Evolutionary conservation across 2,888 invertebrate species (phyloP).

Genomic region (Epistrophe grossulariae): DNA sequence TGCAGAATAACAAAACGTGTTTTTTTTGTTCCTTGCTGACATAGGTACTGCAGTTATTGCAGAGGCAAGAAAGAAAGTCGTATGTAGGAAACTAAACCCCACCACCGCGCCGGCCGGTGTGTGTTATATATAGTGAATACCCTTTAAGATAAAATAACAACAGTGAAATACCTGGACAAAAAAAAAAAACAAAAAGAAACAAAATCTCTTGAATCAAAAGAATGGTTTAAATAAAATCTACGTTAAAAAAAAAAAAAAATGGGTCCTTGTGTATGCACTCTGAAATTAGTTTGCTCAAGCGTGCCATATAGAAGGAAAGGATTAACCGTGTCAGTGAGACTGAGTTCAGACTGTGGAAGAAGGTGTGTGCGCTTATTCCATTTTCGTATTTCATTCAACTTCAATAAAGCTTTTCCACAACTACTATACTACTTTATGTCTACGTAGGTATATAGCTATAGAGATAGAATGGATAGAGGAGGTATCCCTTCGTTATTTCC

Average conservation of each 20-base stretch:
- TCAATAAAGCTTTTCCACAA: constrained; percentile 58
- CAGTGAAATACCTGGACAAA: background rate
- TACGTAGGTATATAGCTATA: background rate
- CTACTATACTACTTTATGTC: background rate
- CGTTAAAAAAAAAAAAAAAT: constrained; percentile 38
- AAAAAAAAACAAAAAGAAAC: constrained; percentile 2
- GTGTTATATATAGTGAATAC: constrained; percentile 11
- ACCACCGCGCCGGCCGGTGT: background rate
- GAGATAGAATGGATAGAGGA: background rate
- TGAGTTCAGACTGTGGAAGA: constrained; percentile 28
- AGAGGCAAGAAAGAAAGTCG: constrained; percentile 15
- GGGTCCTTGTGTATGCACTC: constrained; percentile 47
- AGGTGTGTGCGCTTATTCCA: constrained; percentile 64
- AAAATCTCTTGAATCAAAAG: constrained; percentile 31
- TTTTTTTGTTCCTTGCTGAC: constrained; percentile 10
- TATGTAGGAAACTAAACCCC: constrained; percentile 3
- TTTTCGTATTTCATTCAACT: constrained; percentile 58
- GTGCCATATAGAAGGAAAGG: constrained; percentile 26
- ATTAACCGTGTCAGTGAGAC: constrained; percentile 57
- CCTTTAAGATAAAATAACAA: constrained; percentile 44
- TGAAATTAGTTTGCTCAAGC: constrained; percentile 58
- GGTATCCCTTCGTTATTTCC: constrained; percentile 36
- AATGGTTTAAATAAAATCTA: constrained; percentile 44
- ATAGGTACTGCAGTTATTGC: constrained; percentile 56
- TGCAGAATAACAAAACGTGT: constrained; percentile 52